phyloP scores from a whole-genome alignment of 92 coral and sea anemone genomes.

The Virgularia gustaviana region DNA sequence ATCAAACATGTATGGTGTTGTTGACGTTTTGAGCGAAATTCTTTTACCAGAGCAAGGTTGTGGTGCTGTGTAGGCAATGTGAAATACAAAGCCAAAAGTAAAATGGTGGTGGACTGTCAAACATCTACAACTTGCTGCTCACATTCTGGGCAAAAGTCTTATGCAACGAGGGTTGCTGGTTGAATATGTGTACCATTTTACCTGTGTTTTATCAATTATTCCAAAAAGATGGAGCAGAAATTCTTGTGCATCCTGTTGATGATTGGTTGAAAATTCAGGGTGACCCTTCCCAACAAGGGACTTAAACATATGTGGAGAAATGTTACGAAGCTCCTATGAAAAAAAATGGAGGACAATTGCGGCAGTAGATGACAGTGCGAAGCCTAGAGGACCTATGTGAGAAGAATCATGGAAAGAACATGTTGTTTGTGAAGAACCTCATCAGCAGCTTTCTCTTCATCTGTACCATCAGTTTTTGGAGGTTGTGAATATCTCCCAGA shows the following conservation, averaged over 20 bases:
- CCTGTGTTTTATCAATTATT: conserved; percentile 85
- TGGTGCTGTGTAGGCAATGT: too few species aligned
- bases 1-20: too few species aligned
- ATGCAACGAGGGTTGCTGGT: background rate
- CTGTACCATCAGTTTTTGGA: conserved; percentile 49
- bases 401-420: conserved; percentile 9
- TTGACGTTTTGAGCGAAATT: too few species aligned
- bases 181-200: background rate
- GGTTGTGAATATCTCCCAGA: conserved; percentile 85
- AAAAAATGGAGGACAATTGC: too few species aligned
- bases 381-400: background rate
- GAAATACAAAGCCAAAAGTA: too few species aligned
- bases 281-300: conserved; percentile 92
- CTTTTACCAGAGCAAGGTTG: too few species aligned
- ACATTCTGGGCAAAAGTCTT: background rate
- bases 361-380: too few species aligned
- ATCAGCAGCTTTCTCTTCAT: conserved; percentile 59
- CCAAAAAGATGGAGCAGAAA: conserved; percentile 74
- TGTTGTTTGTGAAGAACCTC: conserved; percentile 47
- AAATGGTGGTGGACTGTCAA: too few species aligned
- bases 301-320: conserved; percentile 96
- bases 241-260: conserved; percentile 96
- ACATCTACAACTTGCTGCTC: too few species aligned
- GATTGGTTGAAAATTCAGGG: conserved; percentile 85
- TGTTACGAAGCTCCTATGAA: conserved; percentile 78